A percentile compares a stretch with the other conserved stretches of the same genome.
Evolutionary conservation across 2,888 invertebrate species (phyloP).

Genomic region (Hyles lineata): DNA sequence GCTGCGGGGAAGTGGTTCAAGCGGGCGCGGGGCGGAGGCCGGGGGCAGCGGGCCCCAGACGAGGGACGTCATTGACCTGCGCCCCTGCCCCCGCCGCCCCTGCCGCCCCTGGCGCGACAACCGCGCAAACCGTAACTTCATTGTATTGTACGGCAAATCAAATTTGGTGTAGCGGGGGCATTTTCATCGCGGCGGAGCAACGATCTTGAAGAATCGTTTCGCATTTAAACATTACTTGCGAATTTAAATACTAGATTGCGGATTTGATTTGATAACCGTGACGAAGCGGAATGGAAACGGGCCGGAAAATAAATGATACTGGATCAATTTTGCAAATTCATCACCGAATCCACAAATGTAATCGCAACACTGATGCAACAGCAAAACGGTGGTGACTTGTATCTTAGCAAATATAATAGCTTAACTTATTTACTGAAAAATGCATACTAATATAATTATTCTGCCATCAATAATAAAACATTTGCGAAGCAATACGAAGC

Average conservation of each 20-base stretch:
- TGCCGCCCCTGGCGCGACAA: constrained; percentile 61
- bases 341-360: too few relatives aligned
- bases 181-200: constrained; percentile 49
- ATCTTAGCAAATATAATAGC: too few relatives aligned
- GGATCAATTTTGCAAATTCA: not conserved
- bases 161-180: constrained; percentile 68
- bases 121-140: constrained; percentile 77
- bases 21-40: constrained; percentile 53
- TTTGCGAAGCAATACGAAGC: not conserved
- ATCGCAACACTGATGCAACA: not conserved
- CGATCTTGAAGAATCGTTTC: constrained; percentile 13
- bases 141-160: constrained; percentile 75
- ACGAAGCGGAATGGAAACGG: not conserved
- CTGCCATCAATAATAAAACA: not conserved
- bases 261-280: not conserved
- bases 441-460: too few relatives aligned
- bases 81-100: constrained; percentile 53
- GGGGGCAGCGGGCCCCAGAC: constrained; percentile 70
- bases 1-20: constrained; percentile 52
- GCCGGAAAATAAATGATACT: not conserved
- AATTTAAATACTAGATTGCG: not conserved
- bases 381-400: not conserved
- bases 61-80: constrained; percentile 82
- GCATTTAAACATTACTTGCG: not conserved
- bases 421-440: too few relatives aligned